phyloP scores from a whole-genome alignment of 2,888 invertebrate genomes.

The Stenotaenia linearis region DNA sequence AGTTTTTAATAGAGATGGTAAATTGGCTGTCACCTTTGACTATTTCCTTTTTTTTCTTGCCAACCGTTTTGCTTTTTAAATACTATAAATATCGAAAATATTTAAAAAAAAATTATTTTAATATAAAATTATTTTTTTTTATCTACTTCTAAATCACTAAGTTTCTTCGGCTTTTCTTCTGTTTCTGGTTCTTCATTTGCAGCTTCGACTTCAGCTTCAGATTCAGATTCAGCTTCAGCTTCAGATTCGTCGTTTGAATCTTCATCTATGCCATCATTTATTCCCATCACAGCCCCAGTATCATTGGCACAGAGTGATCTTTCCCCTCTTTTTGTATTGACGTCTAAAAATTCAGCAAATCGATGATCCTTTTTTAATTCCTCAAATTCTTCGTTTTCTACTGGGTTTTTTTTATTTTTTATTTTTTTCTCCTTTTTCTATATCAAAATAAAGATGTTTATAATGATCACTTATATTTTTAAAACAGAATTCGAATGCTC shows the following conservation, averaged over 20 bases:
- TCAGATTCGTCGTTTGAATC: conserved; percentile 42
- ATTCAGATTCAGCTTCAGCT: conserved; percentile 37
- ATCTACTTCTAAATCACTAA: neutral
- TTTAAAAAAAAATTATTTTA: conserved; percentile 51
- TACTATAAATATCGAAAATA: conserved; percentile 55
- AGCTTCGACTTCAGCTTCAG: conserved; percentile 40
- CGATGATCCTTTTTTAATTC: conserved; percentile 71
- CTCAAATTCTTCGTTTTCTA: conserved; percentile 48
- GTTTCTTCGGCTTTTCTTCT: neutral
- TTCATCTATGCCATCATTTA: neutral
- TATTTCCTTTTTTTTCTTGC: conserved; percentile 47
- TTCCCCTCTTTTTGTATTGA: conserved; percentile 59
- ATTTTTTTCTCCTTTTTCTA: conserved; percentile 37
- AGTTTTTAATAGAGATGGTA: neutral
- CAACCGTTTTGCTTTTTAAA: conserved; percentile 43
- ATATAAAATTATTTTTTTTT: neutral
- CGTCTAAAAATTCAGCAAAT: conserved; percentile 81
- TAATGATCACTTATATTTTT: neutral
- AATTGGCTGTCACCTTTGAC: conserved; percentile 58
- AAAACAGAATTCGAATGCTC: neutral
- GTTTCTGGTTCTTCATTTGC: conserved; percentile 37
- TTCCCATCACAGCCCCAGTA: conserved; percentile 42
- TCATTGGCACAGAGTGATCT: conserved; percentile 56
- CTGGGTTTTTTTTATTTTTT: conserved; percentile 39
- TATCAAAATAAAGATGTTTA: neutral